Conservation (phyloP, 2,797 vertebrate species). For the Sebastes oblongus region DNA sequence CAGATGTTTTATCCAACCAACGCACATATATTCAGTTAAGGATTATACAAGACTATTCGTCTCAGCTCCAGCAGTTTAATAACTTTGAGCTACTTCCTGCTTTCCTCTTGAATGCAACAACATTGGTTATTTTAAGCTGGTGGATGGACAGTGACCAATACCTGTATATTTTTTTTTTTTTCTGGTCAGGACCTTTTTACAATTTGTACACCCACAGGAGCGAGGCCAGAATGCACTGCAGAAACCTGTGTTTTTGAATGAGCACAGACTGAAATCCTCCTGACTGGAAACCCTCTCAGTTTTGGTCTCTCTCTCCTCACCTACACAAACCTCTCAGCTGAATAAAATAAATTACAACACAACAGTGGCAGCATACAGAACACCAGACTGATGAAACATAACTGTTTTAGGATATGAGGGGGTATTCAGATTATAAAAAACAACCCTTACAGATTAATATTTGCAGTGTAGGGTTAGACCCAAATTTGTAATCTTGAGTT, state of each 20-base stretch:
- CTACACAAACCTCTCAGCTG: slow-evolving; percentile 16
- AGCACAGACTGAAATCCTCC: background rate
- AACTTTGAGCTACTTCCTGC: background rate
- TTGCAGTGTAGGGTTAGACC: background rate
- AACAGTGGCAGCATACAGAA: background rate
- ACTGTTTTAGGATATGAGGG: slow-evolving; percentile 2
- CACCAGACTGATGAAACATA: background rate
- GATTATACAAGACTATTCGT: background rate
- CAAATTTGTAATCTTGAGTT: background rate
- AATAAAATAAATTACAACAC: slow-evolving; percentile 6
- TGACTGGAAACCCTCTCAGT: background rate
- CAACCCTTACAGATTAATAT: background rate
- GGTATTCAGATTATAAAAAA: background rate
- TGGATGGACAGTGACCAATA: background rate
- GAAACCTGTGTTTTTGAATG: background rate
- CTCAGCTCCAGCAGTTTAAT: background rate
- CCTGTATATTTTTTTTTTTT: background rate
- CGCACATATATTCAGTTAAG: background rate
- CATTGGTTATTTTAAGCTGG: background rate
- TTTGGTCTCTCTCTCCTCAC: background rate
- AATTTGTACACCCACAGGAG: background rate
- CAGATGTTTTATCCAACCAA: background rate
- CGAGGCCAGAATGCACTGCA: background rate
- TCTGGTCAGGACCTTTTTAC: background rate
- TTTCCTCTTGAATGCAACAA: background rate